Conservation (phyloP, 2,888 invertebrate species). For the Agonopterix alstromeriana region DNA sequence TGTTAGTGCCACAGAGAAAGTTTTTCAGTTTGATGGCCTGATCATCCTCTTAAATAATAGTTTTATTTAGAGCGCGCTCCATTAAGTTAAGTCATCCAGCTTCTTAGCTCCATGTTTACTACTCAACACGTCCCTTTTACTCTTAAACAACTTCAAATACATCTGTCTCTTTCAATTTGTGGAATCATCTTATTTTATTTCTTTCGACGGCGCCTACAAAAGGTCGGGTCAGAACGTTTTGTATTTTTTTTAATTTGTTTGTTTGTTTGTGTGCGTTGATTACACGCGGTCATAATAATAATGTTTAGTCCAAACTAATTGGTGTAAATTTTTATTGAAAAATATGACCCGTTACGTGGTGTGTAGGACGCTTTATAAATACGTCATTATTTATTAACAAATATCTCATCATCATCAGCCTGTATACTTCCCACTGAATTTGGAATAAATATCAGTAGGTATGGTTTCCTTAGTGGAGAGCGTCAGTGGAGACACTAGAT, state of each 20-base stretch:
- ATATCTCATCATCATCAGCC: too few species aligned
- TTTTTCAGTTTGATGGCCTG: too few species aligned
- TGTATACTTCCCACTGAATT: too few species aligned
- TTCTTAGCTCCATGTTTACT: too few species aligned
- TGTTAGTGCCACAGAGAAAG: too few species aligned
- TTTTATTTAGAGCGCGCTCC: too few species aligned
- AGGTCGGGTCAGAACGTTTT: conserved; percentile 70
- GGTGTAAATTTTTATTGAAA: conserved; percentile 71
- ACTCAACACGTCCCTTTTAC: conserved; percentile 18
- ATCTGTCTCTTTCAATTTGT: conserved; percentile 19
- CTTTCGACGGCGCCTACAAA: conserved; percentile 48
- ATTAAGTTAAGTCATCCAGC: too few species aligned
- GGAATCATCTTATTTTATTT: conserved; percentile 5
- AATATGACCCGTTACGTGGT: conserved; percentile 14
- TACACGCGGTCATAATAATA: conserved; percentile 62
- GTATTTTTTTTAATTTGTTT: conserved; percentile 40
- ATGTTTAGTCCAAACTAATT: conserved; percentile 68
- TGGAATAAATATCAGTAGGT: too few species aligned
- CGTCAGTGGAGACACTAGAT: too few species aligned
- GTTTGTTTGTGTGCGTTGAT: conserved; percentile 53
- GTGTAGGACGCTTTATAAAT: too few species aligned
- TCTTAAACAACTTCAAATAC: conserved; percentile 9
- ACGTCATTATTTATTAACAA: background rate
- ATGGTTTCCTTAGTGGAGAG: too few species aligned
- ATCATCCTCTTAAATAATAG: too few species aligned